Evolutionary conservation across 2,113 vertebrate species (phyloP), one percentile per base, ranked within the genome.

Genomic region (Cyprinodon brontotheroides): DNA sequence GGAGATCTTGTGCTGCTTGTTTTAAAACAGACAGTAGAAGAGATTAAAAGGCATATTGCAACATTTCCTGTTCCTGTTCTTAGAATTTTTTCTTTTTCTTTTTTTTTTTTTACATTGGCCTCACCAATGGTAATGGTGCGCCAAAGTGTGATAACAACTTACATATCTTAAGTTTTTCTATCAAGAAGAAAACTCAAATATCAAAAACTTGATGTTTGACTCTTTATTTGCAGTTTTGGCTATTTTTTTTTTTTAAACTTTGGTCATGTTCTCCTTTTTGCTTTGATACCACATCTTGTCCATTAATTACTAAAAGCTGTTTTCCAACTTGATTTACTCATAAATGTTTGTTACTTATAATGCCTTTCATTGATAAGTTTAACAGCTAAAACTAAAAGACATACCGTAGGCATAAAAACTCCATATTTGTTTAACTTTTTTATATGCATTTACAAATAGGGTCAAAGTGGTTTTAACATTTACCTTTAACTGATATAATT

Each of bases 401-500:
- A 5, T 20, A n/a, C n/a, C n/a, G n/a, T n/a, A 57, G 0, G 17
- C 43, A 45, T 45, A 45, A 45, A 45, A 45, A 11, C 3, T 41
- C 13, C 7, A 20, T 37, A 45, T 20, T 36, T 66, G 65, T 36
- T 47, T 29, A 17, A 11, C 6, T 36, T 22, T 5, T 7, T 22
- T 45, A 29, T 66, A 12, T 66, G 65, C 12, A 47, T 14, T 14
- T 39, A 29, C 20, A 66, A 45, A 10, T 68, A 13, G 4, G 13
- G 3, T 68, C 48, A 57, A 14, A 14, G 50, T 48, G 38, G 66
- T 70, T 74, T 48, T 65, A 79, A 59, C 48, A 65, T 60, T 74
- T 40, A 14, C 36, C 48, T 1, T 17, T 39, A 38, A n/a, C 2
- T 57, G 60, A 74, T 36, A 38, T 36, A 61, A 61, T 4, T 11